Evolutionary conservation across 30 jellyfish, hydroid and myxozoan species (phyloP).

Genomic region (Chironex yamaguchii): DNA sequence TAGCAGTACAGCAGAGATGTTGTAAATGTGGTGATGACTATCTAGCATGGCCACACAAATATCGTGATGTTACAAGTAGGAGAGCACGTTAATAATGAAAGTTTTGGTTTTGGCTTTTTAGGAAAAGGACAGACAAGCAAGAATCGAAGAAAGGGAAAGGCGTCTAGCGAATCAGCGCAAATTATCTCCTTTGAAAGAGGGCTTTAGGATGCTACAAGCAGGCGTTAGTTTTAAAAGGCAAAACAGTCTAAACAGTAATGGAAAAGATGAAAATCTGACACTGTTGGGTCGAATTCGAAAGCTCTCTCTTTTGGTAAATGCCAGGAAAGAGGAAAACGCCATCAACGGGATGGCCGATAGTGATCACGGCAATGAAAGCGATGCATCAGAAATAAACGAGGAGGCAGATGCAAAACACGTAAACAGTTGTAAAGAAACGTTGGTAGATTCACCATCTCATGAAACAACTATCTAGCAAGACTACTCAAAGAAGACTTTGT

Average conservation of each 20-base stretch:
- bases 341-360: neutral
- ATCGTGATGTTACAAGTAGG: too few relatives aligned
- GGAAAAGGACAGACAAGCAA: slow-evolving; percentile 86
- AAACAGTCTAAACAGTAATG: neutral
- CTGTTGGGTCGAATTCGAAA: neutral
- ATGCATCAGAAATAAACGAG: neutral
- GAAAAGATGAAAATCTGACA: neutral
- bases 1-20: too few relatives aligned
- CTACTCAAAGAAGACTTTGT: too few relatives aligned
- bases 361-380: neutral
- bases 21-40: too few relatives aligned
- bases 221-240: neutral
- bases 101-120: too few relatives aligned
- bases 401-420: too few relatives aligned
- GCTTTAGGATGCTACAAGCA: neutral
- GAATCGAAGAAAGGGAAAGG: slow-evolving; percentile 67
- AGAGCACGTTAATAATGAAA: too few relatives aligned
- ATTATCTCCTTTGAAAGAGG: neutral
- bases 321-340: neutral
- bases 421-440: too few relatives aligned
- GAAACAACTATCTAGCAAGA: too few relatives aligned
- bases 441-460: too few relatives aligned
- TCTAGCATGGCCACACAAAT: too few relatives aligned
- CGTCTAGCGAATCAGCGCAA: neutral
- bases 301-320: neutral